Percentiles rank a stretch among this genome's conserved stretches.
These are phyloP conservation scores for Pangasianodon gigas DNA, from an alignment of 2,113 vertebrate genomes.

Conservation along the genomic window DNA sequence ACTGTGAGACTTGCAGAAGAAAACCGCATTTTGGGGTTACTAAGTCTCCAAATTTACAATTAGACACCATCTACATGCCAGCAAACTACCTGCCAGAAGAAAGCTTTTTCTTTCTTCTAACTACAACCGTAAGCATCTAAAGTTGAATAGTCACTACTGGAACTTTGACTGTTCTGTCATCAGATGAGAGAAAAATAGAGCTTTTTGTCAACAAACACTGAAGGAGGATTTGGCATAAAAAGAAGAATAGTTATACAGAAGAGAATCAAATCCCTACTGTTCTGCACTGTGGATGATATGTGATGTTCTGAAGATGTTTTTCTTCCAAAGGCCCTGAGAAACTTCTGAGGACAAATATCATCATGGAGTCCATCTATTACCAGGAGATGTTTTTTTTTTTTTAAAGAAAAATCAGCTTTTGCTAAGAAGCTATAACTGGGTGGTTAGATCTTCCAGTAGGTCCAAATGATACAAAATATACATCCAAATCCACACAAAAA, in stretches of 20 bases:
- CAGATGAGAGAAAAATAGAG: too few species aligned
- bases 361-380: neutral
- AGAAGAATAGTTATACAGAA: neutral
- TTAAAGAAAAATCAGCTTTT: neutral
- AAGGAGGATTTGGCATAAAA: neutral
- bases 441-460: neutral
- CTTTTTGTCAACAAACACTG: too few species aligned
- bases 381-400: neutral
- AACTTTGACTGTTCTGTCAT: neutral
- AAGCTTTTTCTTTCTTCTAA: neutral
- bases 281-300: neutral
- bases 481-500: neutral
- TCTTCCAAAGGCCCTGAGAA: neutral
- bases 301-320: neutral
- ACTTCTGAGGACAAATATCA: neutral
- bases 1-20: neutral
- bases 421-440: neutral
- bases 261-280: neutral
- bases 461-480: neutral
- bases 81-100: neutral
- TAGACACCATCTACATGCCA: neutral
- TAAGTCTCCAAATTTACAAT: neutral
- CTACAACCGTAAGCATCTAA: neutral
- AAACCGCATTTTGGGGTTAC: neutral
- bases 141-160: neutral